Base-by-base conservation (phyloP, 2,113 vertebrate species). In the Pandion haliaetus region DNA sequence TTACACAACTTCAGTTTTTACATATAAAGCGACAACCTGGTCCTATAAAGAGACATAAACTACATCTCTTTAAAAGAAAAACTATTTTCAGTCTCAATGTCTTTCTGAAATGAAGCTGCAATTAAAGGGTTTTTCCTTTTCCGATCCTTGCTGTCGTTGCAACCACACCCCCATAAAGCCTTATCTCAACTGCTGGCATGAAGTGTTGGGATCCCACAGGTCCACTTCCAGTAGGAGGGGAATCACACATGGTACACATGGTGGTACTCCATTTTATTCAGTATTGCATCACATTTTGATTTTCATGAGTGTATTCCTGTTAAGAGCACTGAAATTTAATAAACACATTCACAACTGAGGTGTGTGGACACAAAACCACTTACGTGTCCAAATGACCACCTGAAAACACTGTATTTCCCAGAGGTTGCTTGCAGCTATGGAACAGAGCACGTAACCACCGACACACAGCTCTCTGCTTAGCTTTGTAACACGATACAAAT, bases 371-470 rank as follows among this genome's bases (percentile, higher is more conserved):
- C 21, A 36, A 55, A 74, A 38, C 15, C 12, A 21, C 12, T 31
- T 26, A 15, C 0, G 2, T 44, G 26, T 72, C 26, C 40, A 82
- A 93, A 66, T 12, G 42, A 34, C 34, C 36, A 76, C 28, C 45
- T 44, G 52, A 50, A 74, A 73, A 71, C 25, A 15, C 28, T 0
- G 0, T 40, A 11, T 44, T 78, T 78, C 63, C 65, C 8, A 1
- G 14, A 54, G 31, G 32, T 23, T 4, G 1, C 52, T 79, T 4
- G 3, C 49, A 76, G n/a, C n/a, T 29, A 10, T 3, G 19, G 81
- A 63, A 45, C 38, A 70, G 50, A 45, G 55, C 36, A 19, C 0
- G 19, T 5, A 69, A 65, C 5, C 62, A 67, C 28, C 0, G 0
- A 40, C 32, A 54, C 0, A 1, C 24, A 62, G 18, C n/a, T 5